Evolutionary conservation across 2,888 invertebrate species (phyloP), one percentile per base, ranked within the genome.

Genomic region (Phengaris alcon): DNA sequence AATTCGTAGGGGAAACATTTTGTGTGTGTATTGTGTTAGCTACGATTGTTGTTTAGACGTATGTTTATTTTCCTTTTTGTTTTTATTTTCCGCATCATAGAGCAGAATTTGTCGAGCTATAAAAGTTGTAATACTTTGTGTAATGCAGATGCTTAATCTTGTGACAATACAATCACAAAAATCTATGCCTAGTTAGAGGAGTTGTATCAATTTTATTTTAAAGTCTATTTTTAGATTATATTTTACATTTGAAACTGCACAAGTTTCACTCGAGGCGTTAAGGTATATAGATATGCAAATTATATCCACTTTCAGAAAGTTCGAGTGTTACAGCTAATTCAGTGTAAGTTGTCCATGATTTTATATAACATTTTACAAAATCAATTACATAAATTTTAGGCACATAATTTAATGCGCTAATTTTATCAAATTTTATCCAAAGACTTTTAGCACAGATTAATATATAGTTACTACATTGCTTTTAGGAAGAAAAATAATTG

Each of bases 241-340:
- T 57, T 52, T 70, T 35, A 35, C 35, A 35, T 35, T 35, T 35
- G 35, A 6, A 75, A 70, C 68, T 69, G 59, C 54, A 68, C 51
- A 73, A 78, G 74, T 77, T 77, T 55, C 59, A 76, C 51, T 73
- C 54, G 73, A 77, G n/a, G 68, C 59, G 44, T 72, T 76, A 77
- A 78, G 81, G 82, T 78, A 76, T 79, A 77, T 76, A 81, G 82
- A 83, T 85, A 84, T 84, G 85, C 81, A 82, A 84, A 85, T 84
- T 80, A 76, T 9, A 22, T 51, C 22, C 12, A 52, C 15, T 70
- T 6, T 12, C 12, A 51, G 46, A 44, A 70, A 15, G 22, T 52
- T 68, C 46, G 69, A 46, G 22, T 51, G 57, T n/a, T 51, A 48
- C 68, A 51, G 52, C 52, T 22, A 52, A 52, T 52, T 52, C 10